These are phyloP conservation scores for Oenanthe oenanthe DNA, from an alignment of 2,113 vertebrate genomes.

Conservation along the genomic window DNA sequence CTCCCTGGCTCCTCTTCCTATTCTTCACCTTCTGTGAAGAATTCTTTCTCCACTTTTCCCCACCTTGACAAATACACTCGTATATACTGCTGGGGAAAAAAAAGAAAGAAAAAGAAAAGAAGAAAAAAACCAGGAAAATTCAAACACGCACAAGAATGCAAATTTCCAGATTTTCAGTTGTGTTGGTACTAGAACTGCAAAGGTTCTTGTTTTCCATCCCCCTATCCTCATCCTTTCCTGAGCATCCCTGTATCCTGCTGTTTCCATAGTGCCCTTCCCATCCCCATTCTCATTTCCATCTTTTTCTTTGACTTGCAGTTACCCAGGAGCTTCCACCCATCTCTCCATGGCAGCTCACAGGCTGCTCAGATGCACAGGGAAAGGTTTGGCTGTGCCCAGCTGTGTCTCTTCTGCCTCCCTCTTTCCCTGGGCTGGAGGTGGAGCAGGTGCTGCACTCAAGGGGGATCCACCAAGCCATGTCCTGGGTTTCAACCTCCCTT, in stretches of 20 bases:
- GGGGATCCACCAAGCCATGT: neutral
- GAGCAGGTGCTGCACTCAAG: fast-evolving
- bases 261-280: neutral
- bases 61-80: fast-evolving
- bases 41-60: neutral
- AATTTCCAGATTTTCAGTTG: neutral
- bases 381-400: neutral
- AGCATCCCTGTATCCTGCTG: neutral
- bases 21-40: neutral
- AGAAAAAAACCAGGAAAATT: neutral
- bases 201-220: neutral
- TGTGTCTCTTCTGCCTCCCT: neutral
- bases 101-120: fast-evolving
- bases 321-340: neutral
- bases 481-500: neutral
- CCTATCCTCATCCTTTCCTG: neutral
- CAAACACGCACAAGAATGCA: neutral
- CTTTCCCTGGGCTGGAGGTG: neutral
- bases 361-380: neutral
- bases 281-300: neutral
- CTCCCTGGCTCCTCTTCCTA: neutral
- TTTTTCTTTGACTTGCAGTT: neutral
- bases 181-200: neutral
- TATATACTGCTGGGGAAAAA: fast-evolving
- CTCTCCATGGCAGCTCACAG: neutral